Base-by-base conservation (phyloP, 2,888 invertebrate genomes). In the Nomada ferruginata region DNA sequence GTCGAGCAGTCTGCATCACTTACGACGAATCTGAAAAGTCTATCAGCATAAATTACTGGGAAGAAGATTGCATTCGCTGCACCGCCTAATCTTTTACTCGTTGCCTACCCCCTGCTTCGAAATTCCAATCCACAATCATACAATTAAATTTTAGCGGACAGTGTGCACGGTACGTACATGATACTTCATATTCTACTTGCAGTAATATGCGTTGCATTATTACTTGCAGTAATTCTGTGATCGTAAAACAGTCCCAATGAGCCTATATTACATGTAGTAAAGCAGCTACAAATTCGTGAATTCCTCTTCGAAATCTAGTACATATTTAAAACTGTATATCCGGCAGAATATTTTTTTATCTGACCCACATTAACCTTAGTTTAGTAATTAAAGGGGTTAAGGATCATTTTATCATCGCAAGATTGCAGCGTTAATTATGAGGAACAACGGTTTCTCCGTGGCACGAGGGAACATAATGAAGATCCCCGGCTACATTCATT, bases 71-170 rank as follows among this genome's bases (percentile, higher is more conserved):
- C 69, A 53, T 70, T 79, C 57, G 59, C 10, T 47, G 20, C 50
- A 50, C 7, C 70, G 79, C 20, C 72, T 68, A 61, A 83, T 79
- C 80, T 77, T 52, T 73, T 36, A 26, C 79, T 79, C 76, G 72
- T 79, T 69, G 59, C 3, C 73, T 61, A n/a, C 70, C 61, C 68
- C 53, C 64, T 64, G 42, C 66, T 23, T 60, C 59, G 78, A 76
- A 79, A 84, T 84, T 83, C 84, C 83, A 69, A 79, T 76, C 79
- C 44, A 53, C 69, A 79, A 83, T 84, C 84, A 78, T 80, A 65
- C 83, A 65, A 83, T 84, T 84, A 76, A 79, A 83, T 80, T 77
- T 71, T 64, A 75, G 77, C 66, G 44, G 59, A 61, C 29, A 55
- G 29, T 63, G 50, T 23, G 26, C 53, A 29, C 59, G 10, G 4